Evolutionary conservation across 2,113 vertebrate species (phyloP).

Genomic region (Salvelinus fontinalis): DNA sequence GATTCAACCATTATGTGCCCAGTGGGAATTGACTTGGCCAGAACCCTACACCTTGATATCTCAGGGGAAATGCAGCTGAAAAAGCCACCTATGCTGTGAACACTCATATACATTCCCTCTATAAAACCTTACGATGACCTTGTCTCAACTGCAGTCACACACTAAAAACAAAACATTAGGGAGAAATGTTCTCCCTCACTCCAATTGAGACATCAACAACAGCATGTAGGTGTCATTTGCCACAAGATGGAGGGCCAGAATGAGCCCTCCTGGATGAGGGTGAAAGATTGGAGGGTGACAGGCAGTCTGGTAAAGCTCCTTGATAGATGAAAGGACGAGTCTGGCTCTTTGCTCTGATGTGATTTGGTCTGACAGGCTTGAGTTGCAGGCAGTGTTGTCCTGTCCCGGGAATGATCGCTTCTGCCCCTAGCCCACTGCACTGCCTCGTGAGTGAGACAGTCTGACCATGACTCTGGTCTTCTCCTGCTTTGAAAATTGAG

Average conservation of each 20-base stretch:
- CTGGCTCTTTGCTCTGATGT: conserved; percentile 9
- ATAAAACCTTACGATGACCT: conserved; percentile 11
- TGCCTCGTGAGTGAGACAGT: background rate
- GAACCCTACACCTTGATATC: background rate
- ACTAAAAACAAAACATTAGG: conserved; percentile 35
- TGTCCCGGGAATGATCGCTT: conserved; percentile 9
- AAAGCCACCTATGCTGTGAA: background rate
- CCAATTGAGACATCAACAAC: conserved; percentile 64
- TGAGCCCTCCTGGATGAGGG: conserved; percentile 42
- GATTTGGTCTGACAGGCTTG: conserved; percentile 13
- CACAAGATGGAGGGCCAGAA: conserved; percentile 45
- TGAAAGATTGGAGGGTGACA: conserved; percentile 58
- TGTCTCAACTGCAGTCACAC: conserved; percentile 29
- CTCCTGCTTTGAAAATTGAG: background rate
- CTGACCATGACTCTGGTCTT: background rate
- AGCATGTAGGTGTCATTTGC: conserved; percentile 41
- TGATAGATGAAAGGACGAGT: conserved; percentile 57
- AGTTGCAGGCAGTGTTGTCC: background rate
- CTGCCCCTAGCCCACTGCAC: background rate
- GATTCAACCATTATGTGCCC: too few species aligned
- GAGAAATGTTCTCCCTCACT: conserved; percentile 59
- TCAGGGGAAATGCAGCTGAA: background rate
- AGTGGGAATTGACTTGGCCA: background rate
- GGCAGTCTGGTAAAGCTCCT: conserved; percentile 50
- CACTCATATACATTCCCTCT: background rate